phyloP scores from a whole-genome alignment of 2,113 vertebrate genomes.

The Illadopsis cleaveri region DNA sequence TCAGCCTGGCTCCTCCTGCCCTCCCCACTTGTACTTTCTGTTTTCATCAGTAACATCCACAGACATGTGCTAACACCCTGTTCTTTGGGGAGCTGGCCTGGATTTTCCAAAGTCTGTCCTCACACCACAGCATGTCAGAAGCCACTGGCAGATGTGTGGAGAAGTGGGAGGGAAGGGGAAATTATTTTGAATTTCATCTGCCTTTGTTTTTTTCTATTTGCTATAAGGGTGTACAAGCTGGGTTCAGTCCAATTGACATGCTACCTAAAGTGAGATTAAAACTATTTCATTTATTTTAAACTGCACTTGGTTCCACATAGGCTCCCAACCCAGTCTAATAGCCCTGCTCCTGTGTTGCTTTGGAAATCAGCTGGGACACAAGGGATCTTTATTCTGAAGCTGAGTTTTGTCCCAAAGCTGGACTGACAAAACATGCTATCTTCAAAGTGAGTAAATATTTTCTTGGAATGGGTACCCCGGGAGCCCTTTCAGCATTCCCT shows the following conservation, averaged over 20 bases:
- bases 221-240: neutral
- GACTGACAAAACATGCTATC: neutral
- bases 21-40: neutral
- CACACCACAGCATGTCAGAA: neutral
- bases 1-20: neutral
- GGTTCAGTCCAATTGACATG: neutral
- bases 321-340: neutral
- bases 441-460: slow-evolving; percentile 14
- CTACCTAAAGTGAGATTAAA: neutral
- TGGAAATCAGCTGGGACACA: neutral
- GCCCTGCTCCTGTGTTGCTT: neutral
- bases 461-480: neutral
- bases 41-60: neutral
- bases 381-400: neutral
- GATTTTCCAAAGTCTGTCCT: neutral
- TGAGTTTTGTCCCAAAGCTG: neutral
- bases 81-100: neutral
- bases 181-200: neutral
- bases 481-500: neutral
- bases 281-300: neutral
- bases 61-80: neutral
- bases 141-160: slow-evolving; percentile 9
- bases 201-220: neutral
- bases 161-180: neutral
- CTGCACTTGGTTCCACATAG: neutral